These are phyloP conservation scores for Syngnathus scovelli DNA, from an alignment of 2,113 vertebrate species.

Conservation along the genomic window DNA sequence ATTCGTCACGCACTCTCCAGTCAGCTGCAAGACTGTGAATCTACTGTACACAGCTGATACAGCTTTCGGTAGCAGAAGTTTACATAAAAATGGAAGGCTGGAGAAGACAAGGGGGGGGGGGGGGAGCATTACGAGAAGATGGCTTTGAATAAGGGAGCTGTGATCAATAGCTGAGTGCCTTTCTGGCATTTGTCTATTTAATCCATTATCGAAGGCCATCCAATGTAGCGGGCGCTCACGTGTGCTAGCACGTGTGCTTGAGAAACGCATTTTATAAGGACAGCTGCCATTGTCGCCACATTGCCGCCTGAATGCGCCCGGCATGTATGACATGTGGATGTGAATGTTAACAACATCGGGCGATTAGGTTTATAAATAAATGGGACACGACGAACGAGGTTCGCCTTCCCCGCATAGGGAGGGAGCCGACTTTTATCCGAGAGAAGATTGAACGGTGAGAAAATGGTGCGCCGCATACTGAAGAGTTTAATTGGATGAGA, in stretches of 20 bases:
- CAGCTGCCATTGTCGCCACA: slow-evolving; percentile 9
- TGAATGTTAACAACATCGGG: slow-evolving; percentile 3
- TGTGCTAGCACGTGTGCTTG: slow-evolving; percentile 19
- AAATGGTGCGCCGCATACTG: not conserved
- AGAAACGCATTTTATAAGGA: slow-evolving; percentile 16
- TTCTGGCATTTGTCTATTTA: slow-evolving; percentile 72
- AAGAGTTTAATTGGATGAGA: too few species aligned
- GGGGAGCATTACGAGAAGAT: slow-evolving; percentile 34
- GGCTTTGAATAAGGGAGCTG: slow-evolving; percentile 56
- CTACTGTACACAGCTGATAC: slow-evolving; percentile 22
- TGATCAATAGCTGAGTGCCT: slow-evolving; percentile 74
- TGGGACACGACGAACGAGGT: not conserved
- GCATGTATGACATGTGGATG: not conserved
- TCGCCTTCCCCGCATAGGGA: not conserved
- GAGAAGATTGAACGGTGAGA: not conserved
- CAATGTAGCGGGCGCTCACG: slow-evolving; percentile 16
- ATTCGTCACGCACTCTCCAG: not conserved
- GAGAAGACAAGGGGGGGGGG: slow-evolving; percentile 16
- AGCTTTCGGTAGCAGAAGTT: not conserved
- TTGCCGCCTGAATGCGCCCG: not conserved
- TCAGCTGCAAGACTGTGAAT: slow-evolving; percentile 21
- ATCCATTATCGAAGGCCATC: slow-evolving; percentile 67
- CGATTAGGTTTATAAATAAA: slow-evolving; percentile 2
- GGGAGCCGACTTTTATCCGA: not conserved
- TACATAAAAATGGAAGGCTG: slow-evolving; percentile 10